These are phyloP conservation scores for Pseudochromis fuscus DNA, from an alignment of 2,797 vertebrate species.

Conservation along the genomic window DNA sequence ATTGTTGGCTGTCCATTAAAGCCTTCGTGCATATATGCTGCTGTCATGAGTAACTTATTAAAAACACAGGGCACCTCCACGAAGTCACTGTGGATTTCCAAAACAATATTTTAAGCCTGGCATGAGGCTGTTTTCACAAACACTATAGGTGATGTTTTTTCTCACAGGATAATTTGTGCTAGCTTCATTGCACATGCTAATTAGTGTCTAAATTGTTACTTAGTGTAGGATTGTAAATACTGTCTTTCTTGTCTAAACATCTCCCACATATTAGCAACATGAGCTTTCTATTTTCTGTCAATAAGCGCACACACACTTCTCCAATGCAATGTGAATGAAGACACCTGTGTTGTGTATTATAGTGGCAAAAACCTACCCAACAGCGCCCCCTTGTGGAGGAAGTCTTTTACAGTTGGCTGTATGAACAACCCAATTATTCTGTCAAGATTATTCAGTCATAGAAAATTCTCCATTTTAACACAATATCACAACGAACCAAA, in stretches of 20 bases:
- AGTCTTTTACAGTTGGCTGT: not conserved
- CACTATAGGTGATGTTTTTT: slow-evolving; percentile 52
- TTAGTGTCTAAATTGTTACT: slow-evolving; percentile 45
- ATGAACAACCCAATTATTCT: too few species aligned
- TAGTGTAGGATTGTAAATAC: slow-evolving; percentile 50
- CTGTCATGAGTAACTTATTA: not conserved
- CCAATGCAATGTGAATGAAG: slow-evolving; percentile 24
- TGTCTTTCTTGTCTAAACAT: slow-evolving; percentile 50
- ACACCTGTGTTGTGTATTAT: slow-evolving; percentile 30
- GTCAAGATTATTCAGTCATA: too few species aligned
- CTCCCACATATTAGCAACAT: slow-evolving; percentile 50
- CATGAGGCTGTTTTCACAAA: slow-evolving; percentile 52
- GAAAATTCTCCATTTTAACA: not conserved
- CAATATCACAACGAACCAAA: not conserved
- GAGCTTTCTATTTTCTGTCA: slow-evolving; percentile 40
- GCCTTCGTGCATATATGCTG: not conserved
- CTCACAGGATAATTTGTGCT: slow-evolving; percentile 59
- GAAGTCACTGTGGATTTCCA: slow-evolving; percentile 1
- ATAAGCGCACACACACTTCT: slow-evolving; percentile 12
- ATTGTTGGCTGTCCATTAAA: not conserved
- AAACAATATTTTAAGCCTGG: slow-evolving; percentile 2
- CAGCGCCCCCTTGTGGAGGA: slow-evolving; percentile 69
- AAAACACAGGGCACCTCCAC: not conserved
- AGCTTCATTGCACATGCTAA: slow-evolving; percentile 46
- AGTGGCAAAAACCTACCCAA: slow-evolving; percentile 4